A percentile compares a stretch with the other conserved stretches of the same genome.
phyloP scores from a whole-genome alignment of 2,113 vertebrate genomes.

The Rhynchopsitta pachyrhyncha region DNA sequence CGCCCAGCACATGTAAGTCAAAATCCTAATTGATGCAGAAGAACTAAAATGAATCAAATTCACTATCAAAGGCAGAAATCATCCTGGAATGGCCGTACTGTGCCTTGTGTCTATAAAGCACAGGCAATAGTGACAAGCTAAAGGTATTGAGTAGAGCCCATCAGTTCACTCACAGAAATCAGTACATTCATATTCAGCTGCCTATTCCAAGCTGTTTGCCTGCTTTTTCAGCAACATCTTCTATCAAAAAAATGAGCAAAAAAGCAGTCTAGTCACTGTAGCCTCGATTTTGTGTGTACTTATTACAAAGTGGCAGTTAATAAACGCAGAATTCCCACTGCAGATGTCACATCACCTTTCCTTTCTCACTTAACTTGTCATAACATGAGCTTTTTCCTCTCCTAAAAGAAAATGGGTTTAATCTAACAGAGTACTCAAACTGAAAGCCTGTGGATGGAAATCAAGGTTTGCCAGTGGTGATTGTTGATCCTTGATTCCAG shows the following conservation, averaged over 20 bases:
- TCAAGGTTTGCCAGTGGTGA: not conserved
- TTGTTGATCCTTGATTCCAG: not conserved
- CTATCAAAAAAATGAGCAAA: not conserved
- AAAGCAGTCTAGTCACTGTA: not conserved
- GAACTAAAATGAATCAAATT: not conserved
- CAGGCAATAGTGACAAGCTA: not conserved
- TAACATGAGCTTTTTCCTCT: not conserved
- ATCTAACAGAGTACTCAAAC: not conserved
- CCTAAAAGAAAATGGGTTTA: not conserved
- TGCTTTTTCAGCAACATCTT: not conserved
- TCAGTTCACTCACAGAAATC: not conserved
- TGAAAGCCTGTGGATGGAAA: not conserved
- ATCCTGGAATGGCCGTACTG: not conserved
- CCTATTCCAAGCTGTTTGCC: not conserved
- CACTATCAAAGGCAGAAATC: not conserved
- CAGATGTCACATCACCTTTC: not conserved
- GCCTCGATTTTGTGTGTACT: not conserved
- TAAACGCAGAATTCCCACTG: not conserved
- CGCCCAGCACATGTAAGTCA: not conserved
- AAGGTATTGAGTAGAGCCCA: not conserved
- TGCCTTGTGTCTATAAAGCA: not conserved
- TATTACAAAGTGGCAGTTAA: not conserved
- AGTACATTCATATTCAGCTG: not conserved
- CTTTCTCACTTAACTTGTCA: not conserved
- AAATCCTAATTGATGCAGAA: constrained; percentile 31